phyloP scores from a whole-genome alignment of 2,888 invertebrate species.

The Clostera curtula region DNA sequence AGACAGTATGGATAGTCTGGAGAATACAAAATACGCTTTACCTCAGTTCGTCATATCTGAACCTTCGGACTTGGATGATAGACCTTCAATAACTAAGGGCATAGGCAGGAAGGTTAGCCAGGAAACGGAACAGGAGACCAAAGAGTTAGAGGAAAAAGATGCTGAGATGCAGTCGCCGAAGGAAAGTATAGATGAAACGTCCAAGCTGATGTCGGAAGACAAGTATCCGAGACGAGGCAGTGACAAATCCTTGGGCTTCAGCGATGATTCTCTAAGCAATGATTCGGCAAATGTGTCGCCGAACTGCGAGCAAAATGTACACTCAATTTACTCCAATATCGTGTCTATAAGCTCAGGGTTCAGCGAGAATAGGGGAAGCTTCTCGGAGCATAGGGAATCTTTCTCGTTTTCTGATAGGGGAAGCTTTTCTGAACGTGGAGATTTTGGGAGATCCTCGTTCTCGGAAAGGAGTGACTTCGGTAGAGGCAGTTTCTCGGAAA shows the following conservation, averaged over 20 bases:
- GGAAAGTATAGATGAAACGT: conserved; percentile 37
- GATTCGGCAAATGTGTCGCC: conserved; percentile 75
- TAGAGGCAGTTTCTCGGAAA: conserved; percentile 57
- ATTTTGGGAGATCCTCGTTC: conserved; percentile 56
- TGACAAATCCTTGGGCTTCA: conserved; percentile 81
- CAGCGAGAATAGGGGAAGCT: conserved; percentile 70
- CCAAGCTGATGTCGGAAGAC: conserved; percentile 40
- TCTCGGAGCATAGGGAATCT: conserved; percentile 63
- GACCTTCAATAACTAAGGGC: conserved; percentile 88
- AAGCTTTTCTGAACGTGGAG: conserved; percentile 63
- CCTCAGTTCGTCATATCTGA: conserved; percentile 83
- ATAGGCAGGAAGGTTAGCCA: conserved; percentile 82
- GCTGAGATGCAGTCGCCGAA: conserved; percentile 57
- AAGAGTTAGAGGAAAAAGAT: conserved; percentile 36
- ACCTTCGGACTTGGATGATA: conserved; percentile 78
- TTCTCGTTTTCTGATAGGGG: conserved; percentile 68
- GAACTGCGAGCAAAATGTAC: conserved; percentile 66
- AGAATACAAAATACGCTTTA: conserved; percentile 69
- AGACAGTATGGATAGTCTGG: conserved; percentile 81
- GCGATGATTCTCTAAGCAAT: conserved; percentile 83
- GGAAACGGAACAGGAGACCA: conserved; percentile 66
- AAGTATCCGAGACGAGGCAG: conserved; percentile 78
- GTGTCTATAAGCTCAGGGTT: conserved; percentile 77
- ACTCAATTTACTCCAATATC: conserved; percentile 68
- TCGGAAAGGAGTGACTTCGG: conserved; percentile 76